Evolutionary conservation across 2,888 invertebrate species (phyloP).

Genomic region (Molorchus minor): DNA sequence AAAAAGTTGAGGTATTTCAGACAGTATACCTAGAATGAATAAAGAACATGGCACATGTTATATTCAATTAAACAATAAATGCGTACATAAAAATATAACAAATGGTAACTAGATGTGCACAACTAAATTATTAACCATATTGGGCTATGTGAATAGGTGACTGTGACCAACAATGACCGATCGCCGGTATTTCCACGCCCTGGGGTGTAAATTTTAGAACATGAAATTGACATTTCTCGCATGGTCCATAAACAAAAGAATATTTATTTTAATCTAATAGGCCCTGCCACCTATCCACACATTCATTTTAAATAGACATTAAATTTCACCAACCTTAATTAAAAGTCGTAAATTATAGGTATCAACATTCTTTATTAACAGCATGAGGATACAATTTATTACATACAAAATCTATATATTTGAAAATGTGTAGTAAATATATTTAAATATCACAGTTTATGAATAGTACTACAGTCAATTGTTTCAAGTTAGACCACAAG

Average conservation of each 20-base stretch:
- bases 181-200: constrained; percentile 25
- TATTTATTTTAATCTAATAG: background rate
- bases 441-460: constrained; percentile 55
- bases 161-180: constrained; percentile 19
- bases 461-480: constrained; percentile 40
- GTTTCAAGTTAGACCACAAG: constrained; percentile 26
- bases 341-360: constrained; percentile 28
- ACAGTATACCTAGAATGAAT: constrained; percentile 37
- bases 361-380: constrained; percentile 30
- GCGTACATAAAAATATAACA: constrained; percentile 36
- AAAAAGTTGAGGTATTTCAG: constrained; percentile 43
- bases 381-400: constrained; percentile 30
- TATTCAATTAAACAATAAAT: constrained; percentile 30
- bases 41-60: constrained; percentile 42
- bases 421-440: constrained; percentile 48
- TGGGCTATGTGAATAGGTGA: constrained; percentile 28
- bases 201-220: background rate
- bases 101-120: constrained; percentile 40
- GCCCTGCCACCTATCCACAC: constrained; percentile 20
- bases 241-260: constrained; percentile 9
- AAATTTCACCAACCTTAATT: constrained; percentile 33
- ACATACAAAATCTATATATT: constrained; percentile 32
- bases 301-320: constrained; percentile 16
- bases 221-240: constrained; percentile 11
- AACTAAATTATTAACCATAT: constrained; percentile 36